Base-by-base conservation (phyloP, 2,888 invertebrate species). In the Acholoe squamosa region DNA sequence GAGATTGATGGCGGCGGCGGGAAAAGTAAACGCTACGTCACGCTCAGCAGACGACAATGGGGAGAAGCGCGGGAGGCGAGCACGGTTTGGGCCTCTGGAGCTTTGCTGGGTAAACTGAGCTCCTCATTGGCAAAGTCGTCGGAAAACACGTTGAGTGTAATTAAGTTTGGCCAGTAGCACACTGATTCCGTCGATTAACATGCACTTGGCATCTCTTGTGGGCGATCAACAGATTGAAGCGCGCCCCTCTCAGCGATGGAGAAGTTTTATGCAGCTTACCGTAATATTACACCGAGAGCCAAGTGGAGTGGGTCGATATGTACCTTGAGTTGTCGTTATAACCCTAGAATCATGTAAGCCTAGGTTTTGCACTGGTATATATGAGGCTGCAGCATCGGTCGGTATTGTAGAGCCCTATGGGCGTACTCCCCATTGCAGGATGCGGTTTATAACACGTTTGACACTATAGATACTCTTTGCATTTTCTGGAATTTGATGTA, bases 141-240 rank as follows among this genome's bases (percentile, higher is more conserved):
- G 86, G 86, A 86, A 52, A 86, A 86, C 86, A 86, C 86, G 86
- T 31, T 86, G 86, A 86, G 86, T 54, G 86, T 86, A 86, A 86
- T 86, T 86, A 86, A 86, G 86, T 86, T 86, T 86, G 86, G 86
- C 54, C 86, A 86, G 86, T 56, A 54, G 52, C 12, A 54, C 54
- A 12, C 86, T 86, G 56, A 54, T 28, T 86, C 54, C 28, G 86
- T 86, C 86, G 86, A 86, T 86, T 86, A 86, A 86, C 86, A 86
- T 86, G 86, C 54, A 86, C 86, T 86, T 86, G 86, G 86, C 54
- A 22, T 52, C 86, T 86, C 86, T 86, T 86, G 86, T 86, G 16
- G 86, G 22, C 54, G 56, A 54, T 86, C 86, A 86, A 86, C 86
- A 86, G 43, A 43, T 43, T 80, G 80, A 80, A 80, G 80, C 80